These are phyloP conservation scores for Cryptophagus acutangulus DNA, from an alignment of 2,888 invertebrate species.

Conservation along the genomic window DNA sequence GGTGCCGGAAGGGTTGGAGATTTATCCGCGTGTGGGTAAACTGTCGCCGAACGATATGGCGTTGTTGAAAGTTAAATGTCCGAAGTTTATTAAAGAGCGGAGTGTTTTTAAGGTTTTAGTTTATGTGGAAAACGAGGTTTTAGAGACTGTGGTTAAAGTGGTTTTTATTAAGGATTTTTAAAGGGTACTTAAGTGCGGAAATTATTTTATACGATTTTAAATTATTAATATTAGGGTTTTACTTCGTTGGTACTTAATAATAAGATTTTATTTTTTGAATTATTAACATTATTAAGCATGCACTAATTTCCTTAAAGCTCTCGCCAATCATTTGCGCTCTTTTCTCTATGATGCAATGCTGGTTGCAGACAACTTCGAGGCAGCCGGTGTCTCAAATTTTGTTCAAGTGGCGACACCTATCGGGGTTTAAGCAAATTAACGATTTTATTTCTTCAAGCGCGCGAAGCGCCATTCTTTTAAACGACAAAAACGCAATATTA, in stretches of 20 bases:
- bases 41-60: constrained; percentile 28
- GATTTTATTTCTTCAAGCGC: too few relatives aligned
- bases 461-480: too few relatives aligned
- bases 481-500: background rate
- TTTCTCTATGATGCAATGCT: too few relatives aligned
- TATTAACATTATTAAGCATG: background rate
- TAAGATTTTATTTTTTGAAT: constrained; percentile 1
- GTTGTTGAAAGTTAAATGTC: constrained; percentile 29
- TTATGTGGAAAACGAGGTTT: constrained; percentile 35
- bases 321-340: too few relatives aligned
- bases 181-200: background rate
- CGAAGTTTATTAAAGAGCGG: constrained; percentile 13
- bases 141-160: constrained; percentile 33
- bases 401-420: too few relatives aligned
- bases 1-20: constrained; percentile 23
- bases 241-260: constrained; percentile 3
- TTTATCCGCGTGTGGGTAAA: constrained; percentile 26
- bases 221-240: background rate
- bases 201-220: background rate
- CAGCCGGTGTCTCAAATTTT: too few relatives aligned
- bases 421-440: too few relatives aligned
- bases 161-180: background rate
- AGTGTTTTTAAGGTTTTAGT: constrained; percentile 29
- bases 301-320: background rate
- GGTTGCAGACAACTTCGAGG: too few relatives aligned